phyloP scores from a whole-genome alignment of 2,113 vertebrate species.

The Antechinus stuartii region DNA sequence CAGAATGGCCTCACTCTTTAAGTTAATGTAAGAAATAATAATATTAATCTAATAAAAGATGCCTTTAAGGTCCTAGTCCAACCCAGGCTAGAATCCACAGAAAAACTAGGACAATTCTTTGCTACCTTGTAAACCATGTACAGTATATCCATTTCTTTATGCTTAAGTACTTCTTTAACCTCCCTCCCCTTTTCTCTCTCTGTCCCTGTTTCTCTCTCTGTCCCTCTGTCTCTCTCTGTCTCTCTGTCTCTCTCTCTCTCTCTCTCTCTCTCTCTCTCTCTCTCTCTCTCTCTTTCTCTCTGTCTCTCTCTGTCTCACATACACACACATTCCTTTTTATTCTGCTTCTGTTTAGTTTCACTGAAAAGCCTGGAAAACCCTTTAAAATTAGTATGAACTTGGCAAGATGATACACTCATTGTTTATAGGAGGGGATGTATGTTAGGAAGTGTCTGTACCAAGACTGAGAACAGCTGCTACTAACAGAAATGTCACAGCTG shows the following conservation, averaged over 20 bases:
- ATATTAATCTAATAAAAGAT: no score
- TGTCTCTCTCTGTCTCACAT: no score
- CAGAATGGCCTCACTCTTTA: neutral
- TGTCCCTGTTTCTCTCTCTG: no score
- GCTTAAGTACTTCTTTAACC: neutral
- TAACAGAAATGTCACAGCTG: no score
- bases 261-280: no score
- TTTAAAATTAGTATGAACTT: constrained; percentile 54
- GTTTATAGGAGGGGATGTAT: fast-evolving
- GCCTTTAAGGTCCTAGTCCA: neutral
- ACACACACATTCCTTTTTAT: constrained; percentile 7
- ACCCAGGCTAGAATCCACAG: neutral
- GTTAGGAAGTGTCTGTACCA: neutral
- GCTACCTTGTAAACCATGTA: neutral
- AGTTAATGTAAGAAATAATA: neutral
- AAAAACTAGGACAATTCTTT: neutral
- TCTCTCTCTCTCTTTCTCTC: no score
- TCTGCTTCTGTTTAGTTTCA: constrained; percentile 46
- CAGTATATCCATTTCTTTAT: fast-evolving
- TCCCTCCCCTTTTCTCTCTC: neutral
- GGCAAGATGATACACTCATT: neutral
- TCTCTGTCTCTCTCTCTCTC: no score
- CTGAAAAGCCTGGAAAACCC: constrained; percentile 34
- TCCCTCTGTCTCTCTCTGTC: no score
- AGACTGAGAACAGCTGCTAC: fast-evolving